phyloP scores from a whole-genome alignment of 30 jellyfish, hydroid and myxozoan species.

The Calvadosia cruxmelitensis region DNA sequence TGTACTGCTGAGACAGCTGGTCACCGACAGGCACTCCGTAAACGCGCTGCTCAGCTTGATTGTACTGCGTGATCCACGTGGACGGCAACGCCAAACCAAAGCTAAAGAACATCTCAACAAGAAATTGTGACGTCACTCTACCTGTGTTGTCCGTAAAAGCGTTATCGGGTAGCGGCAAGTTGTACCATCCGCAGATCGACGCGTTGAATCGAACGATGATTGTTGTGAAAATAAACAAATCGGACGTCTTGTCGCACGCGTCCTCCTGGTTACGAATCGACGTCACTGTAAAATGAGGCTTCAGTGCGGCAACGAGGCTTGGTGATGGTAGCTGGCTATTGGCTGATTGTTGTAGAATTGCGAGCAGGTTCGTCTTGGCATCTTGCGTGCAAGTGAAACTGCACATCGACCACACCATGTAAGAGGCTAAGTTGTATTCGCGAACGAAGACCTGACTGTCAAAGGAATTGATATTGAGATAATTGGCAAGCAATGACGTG shows the following conservation, averaged over 20 bases:
- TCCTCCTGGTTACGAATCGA: neutral
- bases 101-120: neutral
- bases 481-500: neutral
- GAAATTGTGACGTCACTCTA: neutral
- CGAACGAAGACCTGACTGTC: neutral
- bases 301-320: neutral
- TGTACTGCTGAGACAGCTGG: neutral
- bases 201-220: neutral
- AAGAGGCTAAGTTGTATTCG: neutral
- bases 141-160: neutral
- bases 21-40: neutral
- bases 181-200: neutral
- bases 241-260: neutral
- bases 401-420: neutral
- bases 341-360: neutral
- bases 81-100: neutral
- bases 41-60: neutral
- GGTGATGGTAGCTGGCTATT: neutral
- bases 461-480: neutral
- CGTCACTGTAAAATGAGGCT: neutral
- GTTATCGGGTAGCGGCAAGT: neutral
- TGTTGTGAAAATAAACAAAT: neutral
- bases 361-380: neutral
- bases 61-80: neutral
- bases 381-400: neutral